Conservation (phyloP, 2,113 vertebrate genomes). For the Casuarius casuarius region DNA sequence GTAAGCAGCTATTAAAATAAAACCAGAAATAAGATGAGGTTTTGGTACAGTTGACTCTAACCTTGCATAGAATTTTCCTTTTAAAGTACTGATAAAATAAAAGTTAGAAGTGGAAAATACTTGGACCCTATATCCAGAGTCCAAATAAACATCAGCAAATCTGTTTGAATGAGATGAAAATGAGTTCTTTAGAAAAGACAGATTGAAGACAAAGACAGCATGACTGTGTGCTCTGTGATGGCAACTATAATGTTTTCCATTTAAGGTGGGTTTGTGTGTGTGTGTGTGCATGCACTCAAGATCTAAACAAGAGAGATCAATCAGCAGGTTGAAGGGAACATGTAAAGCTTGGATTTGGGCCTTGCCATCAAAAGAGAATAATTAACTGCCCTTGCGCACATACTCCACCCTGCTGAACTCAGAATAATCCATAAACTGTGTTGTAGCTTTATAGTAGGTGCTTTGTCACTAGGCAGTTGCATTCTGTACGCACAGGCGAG, state of each 20-base stretch:
- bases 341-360: background rate
- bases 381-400: background rate
- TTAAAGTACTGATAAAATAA: background rate
- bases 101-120: background rate
- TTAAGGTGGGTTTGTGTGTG: background rate
- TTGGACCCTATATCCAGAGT: background rate
- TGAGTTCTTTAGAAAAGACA: background rate
- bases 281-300: background rate
- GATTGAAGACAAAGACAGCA: background rate
- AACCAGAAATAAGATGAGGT: background rate
- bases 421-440: accelerated
- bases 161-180: background rate
- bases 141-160: background rate
- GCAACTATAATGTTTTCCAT: background rate
- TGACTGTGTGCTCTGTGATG: background rate
- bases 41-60: background rate
- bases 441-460: background rate
- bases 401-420: background rate
- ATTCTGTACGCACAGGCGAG: background rate
- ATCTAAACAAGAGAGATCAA: background rate
- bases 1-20: constrained; percentile 3
- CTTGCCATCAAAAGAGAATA: background rate
- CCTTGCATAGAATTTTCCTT: background rate
- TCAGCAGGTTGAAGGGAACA: background rate
- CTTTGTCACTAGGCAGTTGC: accelerated